A percentile compares a stretch with the other conserved stretches of the same genome.
Conservation (phyloP, 2,113 vertebrate species). For the Colius striatus region DNA sequence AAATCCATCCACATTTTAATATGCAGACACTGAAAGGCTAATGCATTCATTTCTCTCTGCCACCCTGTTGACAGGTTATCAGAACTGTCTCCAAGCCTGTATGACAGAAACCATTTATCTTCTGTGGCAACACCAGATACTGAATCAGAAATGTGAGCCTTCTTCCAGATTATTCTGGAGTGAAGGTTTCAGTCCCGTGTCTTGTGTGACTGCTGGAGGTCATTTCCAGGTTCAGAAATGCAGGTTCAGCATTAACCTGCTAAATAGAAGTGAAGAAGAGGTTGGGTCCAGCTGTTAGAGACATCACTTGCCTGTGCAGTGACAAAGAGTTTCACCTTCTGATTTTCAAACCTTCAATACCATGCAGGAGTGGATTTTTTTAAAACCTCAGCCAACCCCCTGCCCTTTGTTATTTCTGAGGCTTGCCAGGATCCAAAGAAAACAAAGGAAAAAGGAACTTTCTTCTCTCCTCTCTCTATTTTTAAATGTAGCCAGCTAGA, state of each 20-base stretch:
- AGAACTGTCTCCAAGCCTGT: not conserved
- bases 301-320: not conserved
- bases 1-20: not conserved
- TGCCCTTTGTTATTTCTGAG: not conserved
- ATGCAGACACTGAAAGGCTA: not conserved
- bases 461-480: not conserved
- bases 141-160: not conserved
- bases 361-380: not conserved
- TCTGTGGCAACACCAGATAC: not conserved
- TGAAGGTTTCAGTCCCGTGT: not conserved
- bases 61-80: not conserved
- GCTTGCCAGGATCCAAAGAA: not conserved
- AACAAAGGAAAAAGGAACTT: not conserved
- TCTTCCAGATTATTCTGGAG: not conserved
- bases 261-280: not conserved
- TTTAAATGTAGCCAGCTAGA: no score
- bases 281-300: not conserved
- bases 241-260: not conserved
- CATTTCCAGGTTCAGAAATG: not conserved
- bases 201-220: not conserved
- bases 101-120: not conserved
- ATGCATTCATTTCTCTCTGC: not conserved
- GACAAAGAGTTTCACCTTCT: not conserved
- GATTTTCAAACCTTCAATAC: not conserved
- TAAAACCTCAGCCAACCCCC: rapidly evolving